Evolutionary conservation across 2,797 vertebrate species (phyloP), one percentile per base, ranked within the genome.

Genomic region (Hylomyscus alleni): DNA sequence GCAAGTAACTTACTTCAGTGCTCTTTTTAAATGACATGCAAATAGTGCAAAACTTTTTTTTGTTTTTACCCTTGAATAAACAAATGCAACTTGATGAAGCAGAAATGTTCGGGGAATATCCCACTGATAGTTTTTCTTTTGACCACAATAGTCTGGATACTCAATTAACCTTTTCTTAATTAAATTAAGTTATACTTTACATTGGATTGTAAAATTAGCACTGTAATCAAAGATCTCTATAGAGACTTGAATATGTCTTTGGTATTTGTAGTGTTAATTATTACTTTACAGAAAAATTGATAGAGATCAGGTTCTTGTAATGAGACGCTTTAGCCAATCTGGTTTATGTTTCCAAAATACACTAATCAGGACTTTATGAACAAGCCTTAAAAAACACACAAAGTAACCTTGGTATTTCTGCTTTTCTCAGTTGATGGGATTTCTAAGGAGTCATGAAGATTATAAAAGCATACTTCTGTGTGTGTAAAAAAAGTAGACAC

Each of bases 131-230:
- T 92, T 88, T 34, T 84, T 91, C 54, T 94, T 97, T 54, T 87
- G 44, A 44, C 31, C 77, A 93, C 88, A 81, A 44, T 1, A 91
- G 17, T 90, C n/a, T 91, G 76, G 62, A 86, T 81, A 91, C 13
- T 72, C 83, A 96, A 96, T 96, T 97, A 97, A 83, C 76, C 76
- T 94, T 89, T 47, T 7, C 37, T 97, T 96, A 96, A 96, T 96
- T 94, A 95, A 69, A 96, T 86, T 92, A 95, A 85, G 13, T 95
- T 97, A 15, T 90, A 62, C 29, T 96, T 96, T 96, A 97, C 52
- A 37, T 93, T 80, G 4, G 29, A 91, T 93, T 96, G 44, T 96
- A 78, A 97, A 95, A 86, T 94, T 94, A 96, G 91, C 47, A 84
- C 75, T 90, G 44, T 90, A 97, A 95, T 97, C 6, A 97, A 93